These are phyloP conservation scores for Scomber colias DNA, from an alignment of 2,113 vertebrate species.

Conservation along the genomic window DNA sequence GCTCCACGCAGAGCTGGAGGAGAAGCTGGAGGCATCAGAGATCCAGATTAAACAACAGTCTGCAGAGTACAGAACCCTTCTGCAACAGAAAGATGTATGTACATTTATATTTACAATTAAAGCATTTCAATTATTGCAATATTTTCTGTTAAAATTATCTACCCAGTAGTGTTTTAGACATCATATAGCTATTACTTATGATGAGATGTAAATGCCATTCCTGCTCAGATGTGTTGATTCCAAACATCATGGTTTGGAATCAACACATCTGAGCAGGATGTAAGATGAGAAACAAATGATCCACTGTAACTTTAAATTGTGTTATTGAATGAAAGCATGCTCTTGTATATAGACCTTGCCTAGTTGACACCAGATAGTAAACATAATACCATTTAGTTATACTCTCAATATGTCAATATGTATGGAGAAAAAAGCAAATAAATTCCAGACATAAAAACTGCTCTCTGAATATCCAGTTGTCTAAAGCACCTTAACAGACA, in stretches of 20 bases:
- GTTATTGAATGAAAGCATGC: neutral
- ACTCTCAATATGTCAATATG: too few species aligned
- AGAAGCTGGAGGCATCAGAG: conserved; percentile 94
- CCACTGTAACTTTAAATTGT: neutral
- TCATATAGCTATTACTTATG: neutral
- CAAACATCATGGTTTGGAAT: too few species aligned
- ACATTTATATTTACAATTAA: neutral
- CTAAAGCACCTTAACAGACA: too few species aligned
- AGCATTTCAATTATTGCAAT: neutral
- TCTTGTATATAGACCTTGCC: neutral
- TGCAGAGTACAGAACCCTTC: conserved; percentile 88
- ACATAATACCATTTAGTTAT: neutral
- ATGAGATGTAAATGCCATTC: too few species aligned
- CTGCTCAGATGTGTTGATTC: too few species aligned
- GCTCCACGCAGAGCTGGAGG: conserved; percentile 91
- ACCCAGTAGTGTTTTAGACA: too few species aligned
- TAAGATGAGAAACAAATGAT: neutral
- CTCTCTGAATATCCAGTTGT: too few species aligned
- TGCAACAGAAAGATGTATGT: conserved; percentile 95
- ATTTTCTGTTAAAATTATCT: neutral
- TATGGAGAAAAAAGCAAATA: too few species aligned
- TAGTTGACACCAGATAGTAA: neutral
- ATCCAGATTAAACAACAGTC: conserved; percentile 95
- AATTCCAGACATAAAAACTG: too few species aligned
- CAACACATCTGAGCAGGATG: neutral